These are phyloP conservation scores for Mesitornis unicolor DNA, from an alignment of 2,113 vertebrate species.

Conservation along the genomic window DNA sequence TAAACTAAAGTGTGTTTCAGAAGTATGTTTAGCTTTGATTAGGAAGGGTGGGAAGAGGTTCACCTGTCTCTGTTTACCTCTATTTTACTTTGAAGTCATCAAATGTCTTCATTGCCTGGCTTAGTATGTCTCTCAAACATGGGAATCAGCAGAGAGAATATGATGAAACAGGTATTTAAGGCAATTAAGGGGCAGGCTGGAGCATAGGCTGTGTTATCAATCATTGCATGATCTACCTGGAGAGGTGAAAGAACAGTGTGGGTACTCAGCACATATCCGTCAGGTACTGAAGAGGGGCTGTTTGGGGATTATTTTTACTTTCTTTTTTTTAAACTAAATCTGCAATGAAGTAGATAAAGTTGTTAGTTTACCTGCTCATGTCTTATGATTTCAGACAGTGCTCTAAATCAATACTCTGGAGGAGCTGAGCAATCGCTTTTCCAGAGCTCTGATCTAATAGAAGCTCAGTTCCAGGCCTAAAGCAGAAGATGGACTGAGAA, in stretches of 20 bases:
- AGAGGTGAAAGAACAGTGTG: neutral
- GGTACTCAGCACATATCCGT: neutral
- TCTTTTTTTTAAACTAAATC: neutral
- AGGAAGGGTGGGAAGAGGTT: neutral
- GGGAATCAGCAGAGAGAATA: neutral
- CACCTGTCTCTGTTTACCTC: neutral
- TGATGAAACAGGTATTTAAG: conserved; percentile 14
- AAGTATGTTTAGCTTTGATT: neutral
- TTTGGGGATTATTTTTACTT: neutral
- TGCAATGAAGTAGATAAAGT: neutral
- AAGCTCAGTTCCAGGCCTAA: neutral
- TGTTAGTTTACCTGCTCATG: neutral
- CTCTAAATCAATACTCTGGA: neutral
- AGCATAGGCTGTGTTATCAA: conserved; percentile 32
- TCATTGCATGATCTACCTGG: neutral
- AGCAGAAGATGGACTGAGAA: neutral
- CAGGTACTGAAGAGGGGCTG: neutral
- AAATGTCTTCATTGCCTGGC: neutral
- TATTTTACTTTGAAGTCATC: neutral
- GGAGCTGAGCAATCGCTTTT: neutral
- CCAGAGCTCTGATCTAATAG: neutral
- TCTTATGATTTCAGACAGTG: neutral
- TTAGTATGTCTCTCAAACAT: neutral
- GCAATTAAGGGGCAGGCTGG: conserved; percentile 40
- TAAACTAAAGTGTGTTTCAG: neutral